Percentiles rank a stretch among this genome's conserved stretches.
Evolutionary conservation across 2,888 invertebrate genomes (phyloP).

Genomic region (Harpagoxenus sublaevis): DNA sequence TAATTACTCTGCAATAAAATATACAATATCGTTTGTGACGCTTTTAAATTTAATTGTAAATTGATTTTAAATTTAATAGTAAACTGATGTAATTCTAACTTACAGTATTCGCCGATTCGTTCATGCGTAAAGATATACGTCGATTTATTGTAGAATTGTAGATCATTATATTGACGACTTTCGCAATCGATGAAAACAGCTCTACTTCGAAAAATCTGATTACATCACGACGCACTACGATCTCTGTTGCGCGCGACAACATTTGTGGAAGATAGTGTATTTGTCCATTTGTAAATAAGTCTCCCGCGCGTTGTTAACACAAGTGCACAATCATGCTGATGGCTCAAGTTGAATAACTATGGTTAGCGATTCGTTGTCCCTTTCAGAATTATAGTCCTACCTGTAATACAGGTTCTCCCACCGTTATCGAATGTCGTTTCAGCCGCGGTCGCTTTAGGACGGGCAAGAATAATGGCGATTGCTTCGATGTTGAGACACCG

Average conservation of each 20-base stretch:
- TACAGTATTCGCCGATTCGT: neutral
- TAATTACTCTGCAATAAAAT: neutral
- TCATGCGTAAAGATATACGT: neutral
- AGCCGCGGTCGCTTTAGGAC: constrained; percentile 1
- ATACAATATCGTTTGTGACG: too few relatives aligned
- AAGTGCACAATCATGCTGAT: constrained; percentile 10
- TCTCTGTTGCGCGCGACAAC: neutral
- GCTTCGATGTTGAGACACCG: neutral
- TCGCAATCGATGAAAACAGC: neutral
- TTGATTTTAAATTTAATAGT: neutral
- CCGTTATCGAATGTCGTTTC: constrained; percentile 32
- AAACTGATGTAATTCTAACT: neutral
- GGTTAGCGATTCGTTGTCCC: constrained; percentile 38
- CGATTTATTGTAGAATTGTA: neutral
- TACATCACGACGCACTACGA: neutral
- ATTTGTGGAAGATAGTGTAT: neutral
- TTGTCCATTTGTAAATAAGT: constrained; percentile 18
- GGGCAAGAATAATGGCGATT: constrained; percentile 35
- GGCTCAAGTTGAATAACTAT: constrained; percentile 13
- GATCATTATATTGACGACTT: neutral
- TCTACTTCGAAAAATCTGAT: neutral
- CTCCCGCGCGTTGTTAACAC: neutral
- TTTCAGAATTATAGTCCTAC: constrained; percentile 31
- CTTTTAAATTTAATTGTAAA: neutral
- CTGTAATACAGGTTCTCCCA: constrained; percentile 14